phyloP scores from a whole-genome alignment of 2,888 invertebrate species.

The Meliscaeva auricollis region DNA sequence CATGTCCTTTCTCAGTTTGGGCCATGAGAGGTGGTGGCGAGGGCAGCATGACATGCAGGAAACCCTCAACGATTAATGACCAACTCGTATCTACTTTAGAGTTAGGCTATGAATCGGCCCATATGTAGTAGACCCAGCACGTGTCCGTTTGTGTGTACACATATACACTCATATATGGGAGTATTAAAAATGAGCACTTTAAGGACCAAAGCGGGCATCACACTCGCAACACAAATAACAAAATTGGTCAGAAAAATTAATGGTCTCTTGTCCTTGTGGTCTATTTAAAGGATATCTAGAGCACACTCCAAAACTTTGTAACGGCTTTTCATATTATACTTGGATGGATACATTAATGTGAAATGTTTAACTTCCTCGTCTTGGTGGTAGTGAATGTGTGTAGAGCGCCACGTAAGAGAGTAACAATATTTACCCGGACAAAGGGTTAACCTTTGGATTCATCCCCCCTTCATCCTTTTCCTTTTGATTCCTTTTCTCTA shows the following conservation, averaged over 20 bases:
- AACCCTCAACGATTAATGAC: constrained; percentile 57
- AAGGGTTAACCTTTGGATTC: constrained; percentile 51
- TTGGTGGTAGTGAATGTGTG: not conserved
- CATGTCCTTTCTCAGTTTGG: constrained; percentile 42
- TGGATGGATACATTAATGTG: constrained; percentile 37
- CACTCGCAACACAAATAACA: constrained; percentile 33
- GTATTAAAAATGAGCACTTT: not conserved
- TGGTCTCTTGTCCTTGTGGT: constrained; percentile 56
- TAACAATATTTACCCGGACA: constrained; percentile 38
- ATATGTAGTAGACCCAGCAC: constrained; percentile 65
- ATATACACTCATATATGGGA: constrained; percentile 5
- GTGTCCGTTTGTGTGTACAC: constrained; percentile 34
- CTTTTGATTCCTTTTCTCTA: not conserved
- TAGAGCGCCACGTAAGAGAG: not conserved
- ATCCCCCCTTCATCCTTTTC: not conserved
- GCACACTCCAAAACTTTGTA: constrained; percentile 22
- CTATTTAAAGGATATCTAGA: constrained; percentile 47
- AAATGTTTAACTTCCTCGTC: constrained; percentile 43
- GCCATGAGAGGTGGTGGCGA: not conserved
- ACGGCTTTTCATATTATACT: constrained; percentile 34
- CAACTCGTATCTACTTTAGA: constrained; percentile 52
- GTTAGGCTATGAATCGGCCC: constrained; percentile 46
- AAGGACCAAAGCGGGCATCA: not conserved
- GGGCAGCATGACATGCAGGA: constrained; percentile 53
- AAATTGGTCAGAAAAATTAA: constrained; percentile 66